Conservation (phyloP, 2,797 vertebrate species). For the Lepilemur ruficaudatus region DNA sequence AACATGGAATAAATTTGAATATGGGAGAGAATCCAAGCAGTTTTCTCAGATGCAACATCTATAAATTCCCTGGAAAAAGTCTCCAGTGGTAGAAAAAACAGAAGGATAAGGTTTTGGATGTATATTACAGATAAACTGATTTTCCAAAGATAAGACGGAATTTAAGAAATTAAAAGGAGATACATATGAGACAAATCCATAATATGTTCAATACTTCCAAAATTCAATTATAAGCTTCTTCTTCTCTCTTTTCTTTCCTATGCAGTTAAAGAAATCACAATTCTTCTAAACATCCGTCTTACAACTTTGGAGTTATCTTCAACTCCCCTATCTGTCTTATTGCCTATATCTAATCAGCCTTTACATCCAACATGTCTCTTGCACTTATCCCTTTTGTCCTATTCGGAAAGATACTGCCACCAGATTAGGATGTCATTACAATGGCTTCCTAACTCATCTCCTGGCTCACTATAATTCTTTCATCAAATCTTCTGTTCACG, state of each 20-base stretch:
- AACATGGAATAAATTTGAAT: neutral
- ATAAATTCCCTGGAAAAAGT: slow-evolving; percentile 18
- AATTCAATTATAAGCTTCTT: neutral
- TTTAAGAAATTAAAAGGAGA: slow-evolving; percentile 36
- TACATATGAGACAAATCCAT: neutral
- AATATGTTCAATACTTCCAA: neutral
- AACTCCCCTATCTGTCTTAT: neutral
- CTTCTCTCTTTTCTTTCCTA: neutral
- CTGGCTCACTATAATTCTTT: neutral
- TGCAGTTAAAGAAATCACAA: neutral
- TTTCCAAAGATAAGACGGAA: slow-evolving; percentile 32
- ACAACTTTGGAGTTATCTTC: neutral
- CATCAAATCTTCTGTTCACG: neutral
- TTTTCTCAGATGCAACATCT: slow-evolving; percentile 1
- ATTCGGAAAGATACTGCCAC: neutral
- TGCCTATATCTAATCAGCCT: neutral
- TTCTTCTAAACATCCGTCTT: neutral
- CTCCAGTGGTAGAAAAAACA: neutral
- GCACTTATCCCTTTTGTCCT: neutral
- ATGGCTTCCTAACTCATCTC: neutral
- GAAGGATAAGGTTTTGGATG: slow-evolving; percentile 14
- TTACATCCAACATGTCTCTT: neutral
- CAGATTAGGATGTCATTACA: neutral
- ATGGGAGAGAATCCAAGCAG: neutral
- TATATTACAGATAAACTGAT: neutral